Percentiles rank a stretch among this genome's conserved stretches.
phyloP scores from a whole-genome alignment of 2,888 invertebrate species.

The Eilema caniola region DNA sequence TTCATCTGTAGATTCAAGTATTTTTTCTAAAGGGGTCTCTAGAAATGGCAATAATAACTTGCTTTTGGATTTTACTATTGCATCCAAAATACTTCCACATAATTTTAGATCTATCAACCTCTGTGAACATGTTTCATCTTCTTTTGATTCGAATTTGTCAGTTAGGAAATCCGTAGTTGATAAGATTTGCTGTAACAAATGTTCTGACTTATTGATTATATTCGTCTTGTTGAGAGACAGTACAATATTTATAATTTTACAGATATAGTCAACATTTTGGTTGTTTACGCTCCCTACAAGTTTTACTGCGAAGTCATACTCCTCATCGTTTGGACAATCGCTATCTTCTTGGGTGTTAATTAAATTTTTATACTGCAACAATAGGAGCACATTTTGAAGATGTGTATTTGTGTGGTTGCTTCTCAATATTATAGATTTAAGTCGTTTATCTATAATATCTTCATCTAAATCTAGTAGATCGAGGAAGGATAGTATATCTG shows the following conservation, averaged over 20 bases:
- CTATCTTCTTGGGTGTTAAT: conserved; percentile 73
- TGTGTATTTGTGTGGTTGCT: conserved; percentile 63
- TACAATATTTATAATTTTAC: conserved; percentile 67
- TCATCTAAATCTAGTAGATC: conserved; percentile 80
- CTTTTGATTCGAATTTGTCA: conserved; percentile 22
- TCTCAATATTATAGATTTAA: conserved; percentile 70
- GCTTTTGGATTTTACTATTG: conserved; percentile 54
- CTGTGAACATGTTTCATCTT: conserved; percentile 30
- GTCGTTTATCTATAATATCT: conserved; percentile 70
- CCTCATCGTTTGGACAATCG: conserved; percentile 74
- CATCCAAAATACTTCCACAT: conserved; percentile 70
- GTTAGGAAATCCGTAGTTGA: conserved; percentile 55
- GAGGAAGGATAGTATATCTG: conserved; percentile 68
- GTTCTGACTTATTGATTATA: conserved; percentile 73
- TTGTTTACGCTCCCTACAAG: conserved; percentile 59
- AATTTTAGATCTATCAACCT: conserved; percentile 63
- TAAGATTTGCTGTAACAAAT: conserved; percentile 79
- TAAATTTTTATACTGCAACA: conserved; percentile 78
- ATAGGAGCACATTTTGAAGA: conserved; percentile 64
- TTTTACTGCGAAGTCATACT: conserved; percentile 70
- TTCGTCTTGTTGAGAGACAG: conserved; percentile 65
- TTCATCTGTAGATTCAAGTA: conserved; percentile 64
- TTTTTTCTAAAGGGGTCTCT: conserved; percentile 66
- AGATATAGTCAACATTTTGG: conserved; percentile 66
- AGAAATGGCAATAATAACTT: conserved; percentile 66